Conservation (phyloP, 2,888 invertebrate genomes). For the Vesta saturnalis region DNA sequence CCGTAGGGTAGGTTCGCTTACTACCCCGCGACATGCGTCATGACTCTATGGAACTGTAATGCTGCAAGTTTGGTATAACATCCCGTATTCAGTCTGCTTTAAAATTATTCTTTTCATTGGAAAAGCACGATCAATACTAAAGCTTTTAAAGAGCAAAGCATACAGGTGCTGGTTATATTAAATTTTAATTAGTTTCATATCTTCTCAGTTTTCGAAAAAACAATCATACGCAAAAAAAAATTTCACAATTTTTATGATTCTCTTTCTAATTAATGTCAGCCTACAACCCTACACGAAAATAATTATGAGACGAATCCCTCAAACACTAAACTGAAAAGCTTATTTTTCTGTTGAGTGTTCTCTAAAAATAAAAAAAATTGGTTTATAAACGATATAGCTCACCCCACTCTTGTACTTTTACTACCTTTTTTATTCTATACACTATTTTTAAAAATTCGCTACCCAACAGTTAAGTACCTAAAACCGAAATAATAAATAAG, state of each 20-base stretch:
- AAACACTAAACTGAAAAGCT: too few species aligned
- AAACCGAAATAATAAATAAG: too few species aligned
- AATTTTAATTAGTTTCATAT: background rate
- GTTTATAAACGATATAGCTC: too few species aligned
- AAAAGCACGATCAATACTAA: conserved; percentile 26
- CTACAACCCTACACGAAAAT: too few species aligned
- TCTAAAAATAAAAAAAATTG: background rate
- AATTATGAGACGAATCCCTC: too few species aligned
- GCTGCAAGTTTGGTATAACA: conserved; percentile 23
- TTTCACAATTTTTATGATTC: background rate
- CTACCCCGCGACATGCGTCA: conserved; percentile 29
- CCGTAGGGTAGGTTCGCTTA: conserved; percentile 50
- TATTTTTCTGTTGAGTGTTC: too few species aligned
- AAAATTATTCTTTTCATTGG: conserved; percentile 29
- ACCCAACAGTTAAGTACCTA: too few species aligned
- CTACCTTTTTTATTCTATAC: background rate
- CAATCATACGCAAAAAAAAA: background rate
- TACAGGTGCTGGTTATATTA: conserved; percentile 14
- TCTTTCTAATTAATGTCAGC: too few species aligned
- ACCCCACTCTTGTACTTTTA: background rate
- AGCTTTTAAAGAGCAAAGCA: conserved; percentile 11
- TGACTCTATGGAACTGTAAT: conserved; percentile 27
- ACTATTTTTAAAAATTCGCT: conserved; percentile 1
- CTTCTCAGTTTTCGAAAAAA: background rate
- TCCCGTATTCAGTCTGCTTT: conserved; percentile 27